A percentile compares a stretch with the other conserved stretches of the same genome.
Conservation (phyloP, 2,797 vertebrate species). For the Sparidentex hasta region DNA sequence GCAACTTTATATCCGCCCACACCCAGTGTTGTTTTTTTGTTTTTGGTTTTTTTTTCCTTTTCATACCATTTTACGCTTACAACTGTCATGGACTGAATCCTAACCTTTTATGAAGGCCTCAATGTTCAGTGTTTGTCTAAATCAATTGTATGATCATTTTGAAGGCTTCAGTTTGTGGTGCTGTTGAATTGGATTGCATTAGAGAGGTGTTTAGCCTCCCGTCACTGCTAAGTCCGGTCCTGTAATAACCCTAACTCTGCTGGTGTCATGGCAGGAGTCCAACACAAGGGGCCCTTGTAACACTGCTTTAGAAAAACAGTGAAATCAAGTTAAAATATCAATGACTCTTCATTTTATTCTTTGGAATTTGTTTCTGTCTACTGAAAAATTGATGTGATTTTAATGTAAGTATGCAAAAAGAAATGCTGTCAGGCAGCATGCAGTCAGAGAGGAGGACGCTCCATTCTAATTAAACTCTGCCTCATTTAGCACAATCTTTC, state of each 20-base stretch:
- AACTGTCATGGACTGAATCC: too few species aligned
- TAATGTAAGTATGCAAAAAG: slow-evolving; percentile 3
- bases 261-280: slow-evolving; percentile 43
- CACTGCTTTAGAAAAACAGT: slow-evolving; percentile 12
- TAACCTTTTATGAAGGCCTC: not conserved
- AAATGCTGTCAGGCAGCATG: not conserved
- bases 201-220: not conserved
- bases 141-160: not conserved
- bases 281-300: slow-evolving; percentile 68
- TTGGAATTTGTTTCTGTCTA: not conserved
- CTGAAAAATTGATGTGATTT: slow-evolving; percentile 2
- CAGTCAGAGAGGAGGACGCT: not conserved
- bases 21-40: too few species aligned
- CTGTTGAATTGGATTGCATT: not conserved
- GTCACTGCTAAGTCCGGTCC: not conserved
- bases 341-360: not conserved
- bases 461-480: not conserved
- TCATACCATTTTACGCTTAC: too few species aligned
- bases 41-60: too few species aligned
- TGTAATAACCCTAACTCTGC: not conserved
- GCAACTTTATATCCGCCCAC: too few species aligned
- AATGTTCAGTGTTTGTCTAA: not conserved
- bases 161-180: not conserved
- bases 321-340: slow-evolving; percentile 9
- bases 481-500: slow-evolving; percentile 35